Conservation (phyloP, 2,113 vertebrate species). For the Sphaerodactylus townsendi region DNA sequence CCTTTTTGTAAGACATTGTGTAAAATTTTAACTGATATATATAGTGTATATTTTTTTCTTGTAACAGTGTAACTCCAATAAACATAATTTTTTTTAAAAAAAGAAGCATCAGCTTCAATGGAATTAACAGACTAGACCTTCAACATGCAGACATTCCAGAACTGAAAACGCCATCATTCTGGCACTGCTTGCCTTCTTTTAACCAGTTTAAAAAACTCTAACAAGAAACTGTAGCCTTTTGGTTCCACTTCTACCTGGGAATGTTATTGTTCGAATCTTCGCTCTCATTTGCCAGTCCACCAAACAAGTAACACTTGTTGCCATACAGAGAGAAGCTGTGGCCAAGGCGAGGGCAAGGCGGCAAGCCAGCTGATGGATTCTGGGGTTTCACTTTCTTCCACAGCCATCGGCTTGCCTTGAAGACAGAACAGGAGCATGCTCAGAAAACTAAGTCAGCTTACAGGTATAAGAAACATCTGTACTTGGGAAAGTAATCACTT, state of each 20-base stretch:
- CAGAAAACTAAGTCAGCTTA: constrained; percentile 15
- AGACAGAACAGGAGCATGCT: constrained; percentile 40
- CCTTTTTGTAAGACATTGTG: too few species aligned
- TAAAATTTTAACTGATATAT: too few species aligned
- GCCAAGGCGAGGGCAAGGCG: constrained; percentile 87
- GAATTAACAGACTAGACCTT: background rate
- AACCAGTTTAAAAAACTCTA: background rate
- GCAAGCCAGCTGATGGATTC: constrained; percentile 79
- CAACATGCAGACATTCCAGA: background rate
- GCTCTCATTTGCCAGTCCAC: constrained; percentile 89
- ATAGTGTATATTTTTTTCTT: too few species aligned
- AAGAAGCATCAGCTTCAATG: background rate
- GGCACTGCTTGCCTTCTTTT: background rate
- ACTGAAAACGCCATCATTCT: background rate
- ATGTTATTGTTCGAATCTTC: constrained; percentile 93
- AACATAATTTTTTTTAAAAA: too few species aligned
- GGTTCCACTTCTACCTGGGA: constrained; percentile 81
- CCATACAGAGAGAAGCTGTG: constrained; percentile 90
- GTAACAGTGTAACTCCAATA: too few species aligned
- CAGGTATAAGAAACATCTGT: too few species aligned
- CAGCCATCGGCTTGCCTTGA: constrained; percentile 93
- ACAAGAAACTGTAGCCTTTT: constrained; percentile 8
- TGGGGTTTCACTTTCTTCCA: constrained; percentile 97
- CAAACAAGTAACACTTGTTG: constrained; percentile 91
- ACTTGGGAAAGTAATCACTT: too few species aligned